These are phyloP conservation scores for Agrochola litura DNA, from an alignment of 2,888 invertebrate genomes.

Conservation along the genomic window DNA sequence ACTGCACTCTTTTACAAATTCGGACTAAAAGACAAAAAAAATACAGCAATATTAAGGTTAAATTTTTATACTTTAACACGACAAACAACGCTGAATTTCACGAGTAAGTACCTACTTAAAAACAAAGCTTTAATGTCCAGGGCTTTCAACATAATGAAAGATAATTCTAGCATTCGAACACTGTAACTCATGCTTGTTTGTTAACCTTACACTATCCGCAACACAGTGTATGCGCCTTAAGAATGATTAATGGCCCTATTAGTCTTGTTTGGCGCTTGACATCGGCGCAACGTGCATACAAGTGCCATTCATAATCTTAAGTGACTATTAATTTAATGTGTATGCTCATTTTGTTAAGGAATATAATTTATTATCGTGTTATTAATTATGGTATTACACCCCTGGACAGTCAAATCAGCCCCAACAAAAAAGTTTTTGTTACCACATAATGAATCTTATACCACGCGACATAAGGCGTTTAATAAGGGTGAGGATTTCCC, in stretches of 20 bases:
- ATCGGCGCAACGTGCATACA: conserved; percentile 54
- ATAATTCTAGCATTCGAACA: not conserved
- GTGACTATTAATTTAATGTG: conserved; percentile 55
- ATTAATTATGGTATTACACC: conserved; percentile 5
- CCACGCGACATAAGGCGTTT: no score
- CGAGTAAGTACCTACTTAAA: no score
- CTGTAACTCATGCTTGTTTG: not conserved
- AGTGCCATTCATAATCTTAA: conserved; percentile 48
- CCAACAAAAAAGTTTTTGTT: not conserved
- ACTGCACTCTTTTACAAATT: not conserved
- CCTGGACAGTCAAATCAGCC: not conserved
- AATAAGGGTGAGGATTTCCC: no score
- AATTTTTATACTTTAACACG: not conserved
- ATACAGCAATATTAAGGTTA: no score
- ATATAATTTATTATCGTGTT: conserved; percentile 21
- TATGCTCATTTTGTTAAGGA: conserved; percentile 28
- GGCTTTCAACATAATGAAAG: not conserved
- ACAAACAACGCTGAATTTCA: not conserved
- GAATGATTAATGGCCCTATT: conserved; percentile 61
- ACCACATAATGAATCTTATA: not conserved
- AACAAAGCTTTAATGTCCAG: no score
- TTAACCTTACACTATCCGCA: not conserved
- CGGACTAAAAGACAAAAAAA: not conserved
- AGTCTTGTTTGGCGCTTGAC: conserved; percentile 51
- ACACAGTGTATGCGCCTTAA: not conserved